Evolutionary conservation across 2,888 invertebrate species (phyloP), one percentile per base, ranked within the genome.

Genomic region (Melieria picta): DNA sequence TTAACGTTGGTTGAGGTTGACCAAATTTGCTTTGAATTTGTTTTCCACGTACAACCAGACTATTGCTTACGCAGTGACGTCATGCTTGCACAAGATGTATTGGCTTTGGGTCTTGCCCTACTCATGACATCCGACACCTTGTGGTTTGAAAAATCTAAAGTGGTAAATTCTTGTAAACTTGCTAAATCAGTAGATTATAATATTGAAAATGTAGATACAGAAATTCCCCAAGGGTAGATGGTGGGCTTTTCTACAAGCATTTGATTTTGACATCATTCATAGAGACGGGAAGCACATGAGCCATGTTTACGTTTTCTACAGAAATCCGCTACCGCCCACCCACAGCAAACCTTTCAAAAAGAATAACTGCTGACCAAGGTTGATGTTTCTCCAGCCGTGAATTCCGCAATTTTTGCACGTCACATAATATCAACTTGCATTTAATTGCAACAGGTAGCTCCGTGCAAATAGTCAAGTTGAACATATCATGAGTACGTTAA

Each of bases 1-100:
- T 48, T 69, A 43, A 61, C 62, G 45, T n/a, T 13, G 11, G n/a
- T 67, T 13, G 55, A 48, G 13, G 43, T 65, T 13, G 65, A 65
- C 50, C 30, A 11, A 16, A 65, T 52, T 65, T 5, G 7, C 5
- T 52, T 65, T 5, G 65, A 50, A 65, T 6, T 52, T 10, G 7
- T 65, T 48, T 65, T 65, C n/a, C 65, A 65, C 50, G 52, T 65
- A n/a, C 30, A 50, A 42, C 52, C 65, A 7, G 43, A 65, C 42
- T 11, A 9, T n/a, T 11, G 13, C n/a, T 47, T 63, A 46, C 45
- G 30, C 6, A 11, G 7, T 63, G 16, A 63, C 16, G 45, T 63
- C 11, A 63, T 63, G 13, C 16, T 45, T 47, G 63, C 4, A 30
- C n/a, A 13, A n/a, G 46, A 63, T n/a, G 6, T 63, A 5, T 13